Conservation (phyloP, 2,797 vertebrate species). For the Hafferia zeledoni region DNA sequence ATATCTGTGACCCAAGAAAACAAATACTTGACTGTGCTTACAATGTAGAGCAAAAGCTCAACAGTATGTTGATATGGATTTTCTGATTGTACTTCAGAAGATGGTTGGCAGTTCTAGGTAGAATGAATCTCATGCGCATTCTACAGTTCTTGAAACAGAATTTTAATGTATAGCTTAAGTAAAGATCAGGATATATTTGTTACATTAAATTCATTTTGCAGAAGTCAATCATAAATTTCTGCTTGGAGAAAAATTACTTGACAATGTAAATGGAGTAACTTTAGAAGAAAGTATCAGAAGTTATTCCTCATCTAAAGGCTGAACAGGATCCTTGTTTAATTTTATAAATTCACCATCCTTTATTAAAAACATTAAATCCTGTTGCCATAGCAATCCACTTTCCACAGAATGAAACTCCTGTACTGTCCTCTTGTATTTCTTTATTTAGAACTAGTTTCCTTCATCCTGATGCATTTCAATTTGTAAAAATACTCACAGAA, state of each 20-base stretch:
- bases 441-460: slow-evolving; percentile 24
- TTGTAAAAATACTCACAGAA: not conserved
- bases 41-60: not conserved
- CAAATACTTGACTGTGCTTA: not conserved
- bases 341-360: slow-evolving; percentile 10
- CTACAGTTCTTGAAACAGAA: not conserved
- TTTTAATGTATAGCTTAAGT: not conserved
- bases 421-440: not conserved
- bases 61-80: not conserved
- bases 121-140: not conserved
- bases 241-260: not conserved
- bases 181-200: not conserved
- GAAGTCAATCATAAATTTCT: not conserved
- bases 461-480: not conserved
- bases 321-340: not conserved
- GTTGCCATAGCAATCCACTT: slow-evolving; percentile 16
- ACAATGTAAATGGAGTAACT: not conserved
- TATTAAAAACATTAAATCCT: not conserved
- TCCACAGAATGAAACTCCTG: not conserved
- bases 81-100: not conserved
- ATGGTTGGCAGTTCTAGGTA: not conserved
- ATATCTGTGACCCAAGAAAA: not conserved
- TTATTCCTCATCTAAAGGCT: not conserved
- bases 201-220: not conserved
- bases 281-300: not conserved